phyloP scores from a whole-genome alignment of 2,797 vertebrate species.

The Chelonia mydas region DNA sequence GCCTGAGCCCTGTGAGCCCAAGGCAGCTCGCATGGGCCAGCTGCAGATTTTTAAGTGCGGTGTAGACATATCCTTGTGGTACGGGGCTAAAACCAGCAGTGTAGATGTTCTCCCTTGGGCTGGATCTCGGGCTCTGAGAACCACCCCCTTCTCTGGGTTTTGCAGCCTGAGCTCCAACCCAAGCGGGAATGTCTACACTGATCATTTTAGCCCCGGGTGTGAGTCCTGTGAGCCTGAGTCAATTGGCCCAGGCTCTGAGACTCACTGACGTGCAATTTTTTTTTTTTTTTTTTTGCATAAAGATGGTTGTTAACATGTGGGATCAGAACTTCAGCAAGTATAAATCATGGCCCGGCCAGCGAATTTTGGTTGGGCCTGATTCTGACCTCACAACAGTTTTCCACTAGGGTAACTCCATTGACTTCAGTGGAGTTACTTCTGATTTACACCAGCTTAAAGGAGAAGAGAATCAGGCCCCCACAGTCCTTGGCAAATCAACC shows the following conservation, averaged over 20 bases:
- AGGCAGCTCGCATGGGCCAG: neutral
- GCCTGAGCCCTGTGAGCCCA: neutral
- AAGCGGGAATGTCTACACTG: rapidly evolving
- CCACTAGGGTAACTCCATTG: neutral
- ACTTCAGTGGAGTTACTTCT: neutral
- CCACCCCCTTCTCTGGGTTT: neutral
- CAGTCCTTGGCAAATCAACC: neutral
- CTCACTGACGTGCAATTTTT: neutral
- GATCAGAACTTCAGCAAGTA: no score
- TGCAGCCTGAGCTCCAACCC: neutral
- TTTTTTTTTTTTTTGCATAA: no score
- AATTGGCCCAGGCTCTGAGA: neutral
- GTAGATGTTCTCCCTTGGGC: neutral
- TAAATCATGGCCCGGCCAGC: neutral
- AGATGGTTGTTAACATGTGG: neutral
- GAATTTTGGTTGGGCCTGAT: neutral
- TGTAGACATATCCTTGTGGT: neutral
- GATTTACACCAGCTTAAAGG: neutral
- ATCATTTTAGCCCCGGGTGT: neutral
- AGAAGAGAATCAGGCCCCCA: neutral
- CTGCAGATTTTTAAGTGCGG: neutral
- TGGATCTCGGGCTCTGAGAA: neutral
- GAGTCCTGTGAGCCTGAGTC: neutral
- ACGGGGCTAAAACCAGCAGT: neutral
- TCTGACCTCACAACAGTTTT: neutral